Evolutionary conservation across 1,140 invertebrate genomes (phyloP).

Genomic region (Bombus vancouverensis): DNA sequence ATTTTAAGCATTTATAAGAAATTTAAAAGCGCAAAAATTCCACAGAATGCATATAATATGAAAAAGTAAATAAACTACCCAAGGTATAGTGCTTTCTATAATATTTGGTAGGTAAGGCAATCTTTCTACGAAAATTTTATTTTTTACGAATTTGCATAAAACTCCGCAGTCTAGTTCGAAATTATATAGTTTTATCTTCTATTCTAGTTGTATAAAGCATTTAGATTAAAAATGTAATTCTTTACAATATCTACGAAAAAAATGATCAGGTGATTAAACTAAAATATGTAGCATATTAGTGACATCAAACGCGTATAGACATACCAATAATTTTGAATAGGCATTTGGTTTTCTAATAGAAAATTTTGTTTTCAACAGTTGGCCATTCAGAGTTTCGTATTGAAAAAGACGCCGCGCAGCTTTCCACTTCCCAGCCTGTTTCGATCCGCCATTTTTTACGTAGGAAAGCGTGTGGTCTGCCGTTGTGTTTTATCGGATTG

Average conservation of each 20-base stretch:
- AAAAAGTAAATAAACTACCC: too few relatives aligned
- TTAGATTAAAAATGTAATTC: neutral
- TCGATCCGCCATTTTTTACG: constrained; percentile 71
- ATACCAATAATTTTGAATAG: too few relatives aligned
- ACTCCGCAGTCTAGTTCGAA: neutral
- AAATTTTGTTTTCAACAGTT: constrained; percentile 36
- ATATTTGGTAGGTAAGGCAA: too few relatives aligned
- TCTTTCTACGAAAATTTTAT: too few relatives aligned
- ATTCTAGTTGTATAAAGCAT: neutral
- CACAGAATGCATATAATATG: too few relatives aligned
- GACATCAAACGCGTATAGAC: too few relatives aligned
- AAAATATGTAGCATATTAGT: neutral
- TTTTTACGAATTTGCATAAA: too few relatives aligned
- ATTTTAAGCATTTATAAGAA: too few relatives aligned
- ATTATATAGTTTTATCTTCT: neutral
- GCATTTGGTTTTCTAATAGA: neutral
- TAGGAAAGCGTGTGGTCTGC: constrained; percentile 68
- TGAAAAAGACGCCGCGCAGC: constrained; percentile 51
- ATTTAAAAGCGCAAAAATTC: too few relatives aligned
- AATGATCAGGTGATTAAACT: neutral
- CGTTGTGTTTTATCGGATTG: constrained; percentile 63
- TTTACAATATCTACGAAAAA: too few relatives aligned
- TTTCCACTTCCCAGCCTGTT: constrained; percentile 59
- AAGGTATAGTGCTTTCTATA: too few relatives aligned
- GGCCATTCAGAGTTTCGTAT: constrained; percentile 18